These are phyloP conservation scores for Melinopterus prodromus DNA, from an alignment of 2,888 invertebrate genomes.

Conservation along the genomic window DNA sequence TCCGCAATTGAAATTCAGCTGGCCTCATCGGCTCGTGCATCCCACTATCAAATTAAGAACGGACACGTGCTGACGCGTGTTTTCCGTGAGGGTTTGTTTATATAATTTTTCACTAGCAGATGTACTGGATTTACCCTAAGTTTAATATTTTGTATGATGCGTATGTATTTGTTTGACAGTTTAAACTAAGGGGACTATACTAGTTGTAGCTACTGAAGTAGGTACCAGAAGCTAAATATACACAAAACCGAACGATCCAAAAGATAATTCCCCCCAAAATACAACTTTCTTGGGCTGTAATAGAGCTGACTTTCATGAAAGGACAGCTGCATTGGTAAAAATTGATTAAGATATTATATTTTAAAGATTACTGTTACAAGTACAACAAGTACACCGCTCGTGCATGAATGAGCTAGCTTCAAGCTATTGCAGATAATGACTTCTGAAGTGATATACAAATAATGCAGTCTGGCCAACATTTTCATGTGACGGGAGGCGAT, in stretches of 20 bases:
- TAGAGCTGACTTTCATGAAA: too few species aligned
- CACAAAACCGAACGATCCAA: not conserved
- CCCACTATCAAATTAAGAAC: not conserved
- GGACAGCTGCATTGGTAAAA: too few species aligned
- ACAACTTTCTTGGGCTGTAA: too few species aligned
- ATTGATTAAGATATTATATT: too few species aligned
- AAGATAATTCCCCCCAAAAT: too few species aligned
- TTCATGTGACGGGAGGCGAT: too few species aligned
- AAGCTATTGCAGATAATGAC: too few species aligned
- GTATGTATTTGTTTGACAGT: not conserved
- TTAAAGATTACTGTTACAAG: too few species aligned
- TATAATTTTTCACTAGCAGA: not conserved
- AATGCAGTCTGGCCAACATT: too few species aligned
- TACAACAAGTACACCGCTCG: too few species aligned
- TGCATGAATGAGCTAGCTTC: too few species aligned
- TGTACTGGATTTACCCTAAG: not conserved
- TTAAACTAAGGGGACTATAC: not conserved
- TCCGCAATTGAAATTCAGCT: not conserved
- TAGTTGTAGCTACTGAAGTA: not conserved
- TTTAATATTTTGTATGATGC: not conserved
- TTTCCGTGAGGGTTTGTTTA: not conserved
- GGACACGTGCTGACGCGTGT: not conserved
- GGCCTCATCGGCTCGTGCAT: not conserved
- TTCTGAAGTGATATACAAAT: too few species aligned
- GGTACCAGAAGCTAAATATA: not conserved